Evolutionary conservation across 2,888 invertebrate genomes (phyloP), one percentile per base, ranked within the genome.

Genomic region (Seira sanloemensis): DNA sequence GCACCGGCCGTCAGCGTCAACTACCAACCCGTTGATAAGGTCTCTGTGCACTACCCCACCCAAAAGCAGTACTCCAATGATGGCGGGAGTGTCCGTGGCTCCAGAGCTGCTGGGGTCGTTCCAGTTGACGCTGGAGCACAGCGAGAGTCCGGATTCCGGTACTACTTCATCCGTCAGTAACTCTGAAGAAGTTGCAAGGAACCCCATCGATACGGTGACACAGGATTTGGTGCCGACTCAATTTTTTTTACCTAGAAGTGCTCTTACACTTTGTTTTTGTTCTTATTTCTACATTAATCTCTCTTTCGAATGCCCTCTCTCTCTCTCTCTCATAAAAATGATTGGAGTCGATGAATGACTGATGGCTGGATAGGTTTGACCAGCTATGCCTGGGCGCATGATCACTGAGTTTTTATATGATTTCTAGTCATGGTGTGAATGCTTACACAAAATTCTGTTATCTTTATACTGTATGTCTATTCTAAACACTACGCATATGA

Each of bases 31-130:
- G 83, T 83, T 27, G 67, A 83, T 1, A 78, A 77, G 69, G 21
- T 78, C 58, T 78, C 78, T 83, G 83, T 83, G 9, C 83, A 83
- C 62, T 83, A 78, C 83, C 83, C 83, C 65, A 68, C 78, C 12
- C 73, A 83, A 62, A 83, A 83, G 73, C 54, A 58, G 9, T 82
- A 82, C 72, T 21, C 9, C 50, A 67, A 37, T 37, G 78, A 71
- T 19, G 71, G 78, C 18, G 25, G 73, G 12, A 54, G 54, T n/a
- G 23, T 19, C 67, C 19, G 67, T 26, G 26, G 23, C 50, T 66
- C 46, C 37, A 76, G 27, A 65, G 46, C 18, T 19, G 75, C 46
- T 12, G 73, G 50, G 12, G 24, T 9, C 2, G 27, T n/a, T 18
- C 19, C 67, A 4, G 19, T 54, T 16, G 75, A 5, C 2, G 69